Base-by-base conservation (phyloP, 2,797 vertebrate genomes). In the Pangasius larnaudii region DNA sequence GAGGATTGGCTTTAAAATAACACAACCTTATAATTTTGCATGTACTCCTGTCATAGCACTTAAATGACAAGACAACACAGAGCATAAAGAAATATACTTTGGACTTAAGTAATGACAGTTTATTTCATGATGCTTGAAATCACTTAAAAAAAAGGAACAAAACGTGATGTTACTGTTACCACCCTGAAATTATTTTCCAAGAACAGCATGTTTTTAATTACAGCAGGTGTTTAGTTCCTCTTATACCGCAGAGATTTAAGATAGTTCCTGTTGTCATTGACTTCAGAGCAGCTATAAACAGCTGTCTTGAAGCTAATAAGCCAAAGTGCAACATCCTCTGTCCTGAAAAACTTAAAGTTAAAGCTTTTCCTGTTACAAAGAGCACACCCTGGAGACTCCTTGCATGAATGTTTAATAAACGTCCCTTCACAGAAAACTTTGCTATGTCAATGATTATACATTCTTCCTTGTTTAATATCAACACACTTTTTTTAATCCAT, bases 251-350 rank as follows among this genome's bases (percentile, higher is more conserved):
- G 14, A 75, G 24, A 27, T 42, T 77, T n/a, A 77, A 16, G 42
- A 74, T 19, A 27, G 9, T 2, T 46, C 65, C 65, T 36, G 18
- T 22, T 5, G 72, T n/a, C 24, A n/a, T 16, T 49, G 49, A 49
- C 39, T 49, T 75, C 14, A n/a, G 27, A 75, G 46, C 46, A 75
- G 24, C 74, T 75, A 75, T 75, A 75, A 75, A 75, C 72, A 75
- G 24, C 8, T 46, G 22, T 24, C 22, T 11, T 46, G 39, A 42
- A 27, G 71, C 69, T 19, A 3, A 24, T 24, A 24, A 22, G 36
- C 5, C 9, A 22, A 74, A 74, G 39, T 27, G 22, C 5, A 3
- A 69, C n/a, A 6, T 33, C n/a, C 30, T 67, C 30, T 5, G 6
- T 67, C 63, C 63, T 14, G 63, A 65, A 65, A 65, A 65, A 65